phyloP scores from a whole-genome alignment of 1,140 invertebrate species.

The Dinoponera quadriceps region DNA sequence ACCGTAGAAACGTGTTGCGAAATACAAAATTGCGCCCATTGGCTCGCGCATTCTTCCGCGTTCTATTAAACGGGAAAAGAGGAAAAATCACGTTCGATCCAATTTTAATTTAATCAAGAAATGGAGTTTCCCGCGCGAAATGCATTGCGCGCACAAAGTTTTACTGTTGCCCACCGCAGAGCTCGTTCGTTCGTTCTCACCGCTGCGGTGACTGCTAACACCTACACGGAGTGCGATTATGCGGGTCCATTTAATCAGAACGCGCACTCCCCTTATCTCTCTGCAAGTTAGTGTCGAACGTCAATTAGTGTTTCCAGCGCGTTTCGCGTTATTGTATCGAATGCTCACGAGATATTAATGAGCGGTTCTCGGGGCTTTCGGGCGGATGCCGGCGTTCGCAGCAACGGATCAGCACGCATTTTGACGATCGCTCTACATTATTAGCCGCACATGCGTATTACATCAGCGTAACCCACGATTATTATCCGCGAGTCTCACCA shows the following conservation, averaged over 20 bases:
- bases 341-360: constrained; percentile 22
- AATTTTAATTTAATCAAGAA: constrained; percentile 30
- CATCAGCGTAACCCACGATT: constrained; percentile 4
- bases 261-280: constrained; percentile 1
- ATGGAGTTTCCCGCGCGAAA: neutral
- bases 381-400: neutral
- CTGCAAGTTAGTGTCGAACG: constrained; percentile 30
- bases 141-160: neutral
- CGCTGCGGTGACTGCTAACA: neutral
- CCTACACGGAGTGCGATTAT: neutral
- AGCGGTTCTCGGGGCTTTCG: constrained; percentile 10
- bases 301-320: constrained; percentile 25
- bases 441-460: constrained; percentile 4
- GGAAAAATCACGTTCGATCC: neutral
- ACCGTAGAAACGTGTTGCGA: neutral
- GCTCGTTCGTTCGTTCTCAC: constrained; percentile 7
- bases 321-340: constrained; percentile 16
- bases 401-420: neutral
- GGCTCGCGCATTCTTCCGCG: neutral
- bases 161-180: neutral
- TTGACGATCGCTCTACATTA: neutral
- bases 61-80: neutral
- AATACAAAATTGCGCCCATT: neutral
- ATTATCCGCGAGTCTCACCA: neutral
- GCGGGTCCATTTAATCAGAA: constrained; percentile 30